Base-by-base conservation (phyloP, 2,113 vertebrate genomes). In the Scatophagus argus region DNA sequence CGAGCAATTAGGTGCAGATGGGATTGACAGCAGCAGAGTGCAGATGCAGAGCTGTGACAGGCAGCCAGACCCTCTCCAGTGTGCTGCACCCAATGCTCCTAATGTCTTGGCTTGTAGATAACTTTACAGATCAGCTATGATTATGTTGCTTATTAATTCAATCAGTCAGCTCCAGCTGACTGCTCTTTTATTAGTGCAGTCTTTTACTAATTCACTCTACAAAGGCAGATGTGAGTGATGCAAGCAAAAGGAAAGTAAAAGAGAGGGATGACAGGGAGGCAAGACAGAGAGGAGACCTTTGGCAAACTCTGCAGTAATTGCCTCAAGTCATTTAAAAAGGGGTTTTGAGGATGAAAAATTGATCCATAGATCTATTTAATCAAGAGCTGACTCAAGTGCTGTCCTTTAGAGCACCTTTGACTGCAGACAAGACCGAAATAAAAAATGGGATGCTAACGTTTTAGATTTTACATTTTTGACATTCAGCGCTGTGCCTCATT, bases 101-200 rank as follows among this genome's bases (percentile, higher is more conserved):
- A 84, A 88, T 87, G 78, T 75, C 83, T 51, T 54, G 64, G 58
- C 78, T 83, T 69, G 76, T 79, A 84, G 84, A 92, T 87, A 88
- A 88, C 82, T 79, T 85, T 59, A 74, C 77, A 73, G 79, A 90
- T 90, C 86, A 83, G 74, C 75, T 69, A 61, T 82, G 78, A 91
- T 91, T 85, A 89, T 82, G 44, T 70, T 84, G 63, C 81, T 87
- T 85, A 84, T 89, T 91, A 84, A 91, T 92, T 90, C 85, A 87
- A 82, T 88, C 87, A 88, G 82, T 75, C 83, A 77, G 87, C 79
- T 87, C 47, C 64, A 67, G 69, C 60, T 90, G 77, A 72, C 83
- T 77, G 81, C 81, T 87, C 79, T 89, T 90, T 91, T 88, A 92
- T 91, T 88, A 83, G 84, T 34, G 66, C 71, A 32, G 47, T 83